Evolutionary conservation across 2,888 invertebrate species (phyloP), one percentile per base, ranked within the genome.

Genomic region (Apotomis betuletana): DNA sequence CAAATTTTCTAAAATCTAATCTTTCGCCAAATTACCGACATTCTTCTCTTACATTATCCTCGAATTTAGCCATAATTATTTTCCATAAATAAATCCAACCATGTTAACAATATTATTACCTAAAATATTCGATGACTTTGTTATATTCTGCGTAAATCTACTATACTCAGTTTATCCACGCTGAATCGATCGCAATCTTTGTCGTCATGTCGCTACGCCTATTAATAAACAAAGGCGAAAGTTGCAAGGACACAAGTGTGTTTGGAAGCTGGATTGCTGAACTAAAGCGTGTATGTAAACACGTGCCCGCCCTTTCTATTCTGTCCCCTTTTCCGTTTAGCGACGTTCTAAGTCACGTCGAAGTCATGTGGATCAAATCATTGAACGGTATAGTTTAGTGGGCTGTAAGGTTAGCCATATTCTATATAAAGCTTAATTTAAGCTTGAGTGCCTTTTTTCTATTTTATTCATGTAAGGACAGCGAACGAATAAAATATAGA

Each of bases 281-380:
- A 27, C 27, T 27, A 27, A 27, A 27, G 55, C 65, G 55, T 65
- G 46, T 57, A 46, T 46, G 46, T 55, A 65, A 57, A 55, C 65
- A 65, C 46, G 55, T 55, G 65, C 13, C 46, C 46, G 65, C 55
- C 65, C 65, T 65, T 65, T 65, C 65, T 65, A 44, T 65, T 67
- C 51, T 67, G 58, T 27, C 38, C 67, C 51, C 36, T 49, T 67
- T 62, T 41, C 44, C 36, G 65, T 27, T 46, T 27, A 27, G 55
- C 57, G 6, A 27, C 38, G 44, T 44, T 57, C 55, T 65, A 57
- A 57, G 44, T 10, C 44, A 44, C 8, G 8, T 49, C 9, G 8
- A 49, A 9, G 49, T 1, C 9, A 49, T 10, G 9, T 49, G 9
- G 9, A 6, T 2, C 10, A 49, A 49, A 49, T 49, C 49, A 49